phyloP scores from a whole-genome alignment of 2,113 vertebrate genomes.

The Numenius arquata region DNA sequence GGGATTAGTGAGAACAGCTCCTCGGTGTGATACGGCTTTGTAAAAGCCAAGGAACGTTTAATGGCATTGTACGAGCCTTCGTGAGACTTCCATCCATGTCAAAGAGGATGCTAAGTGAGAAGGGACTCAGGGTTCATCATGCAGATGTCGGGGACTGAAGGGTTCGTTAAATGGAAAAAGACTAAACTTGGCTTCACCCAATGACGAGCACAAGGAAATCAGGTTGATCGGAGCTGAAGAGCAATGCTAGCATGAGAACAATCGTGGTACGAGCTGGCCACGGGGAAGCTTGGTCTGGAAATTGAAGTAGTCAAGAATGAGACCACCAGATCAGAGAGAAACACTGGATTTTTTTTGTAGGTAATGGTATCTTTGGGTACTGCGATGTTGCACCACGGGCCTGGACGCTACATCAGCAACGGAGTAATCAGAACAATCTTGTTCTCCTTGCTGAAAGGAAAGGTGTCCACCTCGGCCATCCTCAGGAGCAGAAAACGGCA shows the following conservation, averaged over 20 bases:
- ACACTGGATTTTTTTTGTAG: accelerated
- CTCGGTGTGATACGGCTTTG: neutral
- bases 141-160: neutral
- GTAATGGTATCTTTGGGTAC: neutral
- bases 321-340: neutral
- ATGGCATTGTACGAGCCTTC: neutral
- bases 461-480: neutral
- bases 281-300: neutral
- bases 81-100: neutral
- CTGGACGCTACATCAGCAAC: accelerated
- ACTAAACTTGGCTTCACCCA: neutral
- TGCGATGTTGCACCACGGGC: neutral
- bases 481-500: neutral
- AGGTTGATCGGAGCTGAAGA: neutral
- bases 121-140: neutral
- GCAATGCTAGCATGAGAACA: neutral
- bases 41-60: neutral
- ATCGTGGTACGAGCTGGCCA: neutral
- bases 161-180: neutral
- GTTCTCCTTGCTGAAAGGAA: neutral
- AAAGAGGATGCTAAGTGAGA: neutral
- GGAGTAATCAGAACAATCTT: neutral
- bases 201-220: neutral
- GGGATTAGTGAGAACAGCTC: neutral
- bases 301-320: neutral